A percentile compares a stretch with the other conserved stretches of the same genome.
Conservation (phyloP, 1,140 invertebrate genomes). For the Aphelinus atriplicis region DNA sequence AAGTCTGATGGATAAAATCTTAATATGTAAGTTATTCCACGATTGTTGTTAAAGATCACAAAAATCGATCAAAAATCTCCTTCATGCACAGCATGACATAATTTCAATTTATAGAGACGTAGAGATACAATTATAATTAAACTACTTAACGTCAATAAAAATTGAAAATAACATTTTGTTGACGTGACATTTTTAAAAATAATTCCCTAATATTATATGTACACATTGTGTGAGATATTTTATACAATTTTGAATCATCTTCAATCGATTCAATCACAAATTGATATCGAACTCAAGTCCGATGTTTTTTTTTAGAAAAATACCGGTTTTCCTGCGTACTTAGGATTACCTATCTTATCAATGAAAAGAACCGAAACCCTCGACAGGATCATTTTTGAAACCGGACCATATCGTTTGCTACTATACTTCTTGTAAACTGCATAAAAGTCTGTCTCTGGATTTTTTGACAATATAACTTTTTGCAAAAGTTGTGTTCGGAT, state of each 20-base stretch:
- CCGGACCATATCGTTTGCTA: conserved; percentile 33
- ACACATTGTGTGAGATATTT: not conserved
- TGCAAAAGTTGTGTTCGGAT: conserved; percentile 34
- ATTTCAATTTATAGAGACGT: conserved; percentile 14
- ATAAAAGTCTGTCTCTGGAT: not conserved
- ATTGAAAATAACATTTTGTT: not conserved
- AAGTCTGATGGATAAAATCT: conserved; percentile 38
- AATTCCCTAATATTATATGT: conserved; percentile 10
- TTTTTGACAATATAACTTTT: conserved; percentile 7
- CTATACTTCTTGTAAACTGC: conserved; percentile 50
- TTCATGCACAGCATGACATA: not conserved
- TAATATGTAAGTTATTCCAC: conserved; percentile 11
- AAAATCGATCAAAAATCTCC: not conserved
- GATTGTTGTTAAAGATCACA: conserved; percentile 3
- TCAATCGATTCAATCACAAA: too few relatives aligned
- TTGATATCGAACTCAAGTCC: not conserved
- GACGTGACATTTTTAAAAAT: not conserved
- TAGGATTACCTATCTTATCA: not conserved
- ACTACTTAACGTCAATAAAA: not conserved
- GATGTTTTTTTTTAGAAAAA: not conserved
- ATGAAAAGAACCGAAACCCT: conserved; percentile 22
- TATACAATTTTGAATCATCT: too few relatives aligned
- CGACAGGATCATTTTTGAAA: conserved; percentile 37
- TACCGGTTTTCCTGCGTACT: not conserved
- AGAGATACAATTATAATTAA: not conserved